Evolutionary conservation across 2,113 vertebrate genomes (phyloP), one percentile per base, ranked within the genome.

Genomic region (Bos javanicus): DNA sequence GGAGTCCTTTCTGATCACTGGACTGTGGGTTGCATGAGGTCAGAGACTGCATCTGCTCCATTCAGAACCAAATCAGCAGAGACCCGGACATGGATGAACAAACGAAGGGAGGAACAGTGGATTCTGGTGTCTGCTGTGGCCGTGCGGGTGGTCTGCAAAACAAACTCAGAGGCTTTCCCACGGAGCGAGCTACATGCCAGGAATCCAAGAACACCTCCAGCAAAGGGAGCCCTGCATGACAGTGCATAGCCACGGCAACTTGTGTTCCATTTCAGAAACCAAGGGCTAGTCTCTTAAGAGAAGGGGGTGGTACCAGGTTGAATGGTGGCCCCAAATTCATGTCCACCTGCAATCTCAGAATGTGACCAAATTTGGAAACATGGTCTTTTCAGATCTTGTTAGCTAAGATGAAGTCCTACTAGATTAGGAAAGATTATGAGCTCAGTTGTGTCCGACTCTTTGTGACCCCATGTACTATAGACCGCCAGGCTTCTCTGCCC

Each of bases 161-260:
- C 64, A 57, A 67, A 50, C 21, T 19, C 26, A 2, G 2, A 26
- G 19, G 1, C 21, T 81, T 81, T 59, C 39, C 59, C 39, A 54
- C 33, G 83, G 48, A 59, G 57, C 4, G 4, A 25, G 46, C 67
- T 6, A 30, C 2, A 7, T 6, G 17, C 33, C 30, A 2, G 1
- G 5, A 48, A 48, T 36, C 12, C 50, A 9, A 10, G 50, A 36
- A 39, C 54, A 86, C 28, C 15, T 81, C 57, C 9, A 6, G 74
- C 71, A 81, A 80, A 67, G 23, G 57, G 17, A 57, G 21, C 54
- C 80, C 89, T 2, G 33, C 3, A 7, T 5, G 17, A 3, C 48
- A 6, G 7, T 1, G 0, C 33, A 23, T 5, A 9, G 5, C 36
- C 48, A 17, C 16, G 6, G 21, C 23, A 25, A 50, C 28, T 8